Evolutionary conservation across 2,888 invertebrate species (phyloP).

Genomic region (Cantharis rustica): DNA sequence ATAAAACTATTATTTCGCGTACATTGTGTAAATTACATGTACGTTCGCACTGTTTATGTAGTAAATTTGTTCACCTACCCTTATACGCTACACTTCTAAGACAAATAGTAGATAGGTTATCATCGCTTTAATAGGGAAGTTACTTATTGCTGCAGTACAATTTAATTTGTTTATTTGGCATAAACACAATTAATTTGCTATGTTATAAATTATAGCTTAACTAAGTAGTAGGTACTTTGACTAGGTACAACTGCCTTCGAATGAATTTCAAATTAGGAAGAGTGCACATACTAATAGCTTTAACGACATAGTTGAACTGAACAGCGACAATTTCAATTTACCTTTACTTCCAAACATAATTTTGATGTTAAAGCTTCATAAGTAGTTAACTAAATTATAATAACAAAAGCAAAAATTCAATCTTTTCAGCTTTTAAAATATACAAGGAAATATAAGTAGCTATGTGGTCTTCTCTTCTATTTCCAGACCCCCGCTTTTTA

Average conservation of each 20-base stretch:
- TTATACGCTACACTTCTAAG: constrained; percentile 3
- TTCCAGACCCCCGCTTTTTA: background rate
- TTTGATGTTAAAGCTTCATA: background rate
- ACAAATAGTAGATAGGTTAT: constrained; percentile 5
- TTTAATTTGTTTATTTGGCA: background rate
- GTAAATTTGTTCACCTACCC: background rate
- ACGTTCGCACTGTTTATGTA: constrained; percentile 4
- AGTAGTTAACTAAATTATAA: background rate
- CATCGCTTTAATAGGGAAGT: background rate
- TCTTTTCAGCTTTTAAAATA: background rate
- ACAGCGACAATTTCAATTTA: background rate
- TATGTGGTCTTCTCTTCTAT: background rate
- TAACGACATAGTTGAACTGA: background rate
- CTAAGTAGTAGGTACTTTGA: background rate
- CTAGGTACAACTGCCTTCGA: background rate
- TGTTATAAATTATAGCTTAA: background rate
- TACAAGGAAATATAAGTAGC: background rate
- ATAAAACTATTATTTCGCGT: constrained; percentile 9
- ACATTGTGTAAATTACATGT: constrained; percentile 7
- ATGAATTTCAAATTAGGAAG: background rate
- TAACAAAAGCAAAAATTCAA: background rate
- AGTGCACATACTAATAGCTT: background rate
- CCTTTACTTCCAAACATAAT: background rate
- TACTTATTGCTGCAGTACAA: background rate
- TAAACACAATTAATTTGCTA: background rate